A percentile compares a stretch with the other conserved stretches of the same genome.
Evolutionary conservation across 2,888 invertebrate species (phyloP).

Genomic region (Oscheius sp.): DNA sequence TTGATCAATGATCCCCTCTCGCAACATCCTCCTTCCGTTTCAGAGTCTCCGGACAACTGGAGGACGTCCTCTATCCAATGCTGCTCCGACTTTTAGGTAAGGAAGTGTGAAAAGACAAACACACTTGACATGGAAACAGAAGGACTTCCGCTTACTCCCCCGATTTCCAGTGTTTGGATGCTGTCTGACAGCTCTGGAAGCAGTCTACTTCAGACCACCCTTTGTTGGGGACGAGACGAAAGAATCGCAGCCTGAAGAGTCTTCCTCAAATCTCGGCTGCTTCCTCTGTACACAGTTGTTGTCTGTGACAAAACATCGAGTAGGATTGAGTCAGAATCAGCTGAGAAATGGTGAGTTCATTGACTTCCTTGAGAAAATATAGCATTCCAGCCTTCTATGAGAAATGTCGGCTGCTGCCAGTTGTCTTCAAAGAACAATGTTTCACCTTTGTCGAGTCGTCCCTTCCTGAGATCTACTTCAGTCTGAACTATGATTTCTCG

Average conservation of each 20-base stretch:
- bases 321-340: slow-evolving; percentile 63
- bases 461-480: slow-evolving; percentile 66
- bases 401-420: slow-evolving; percentile 61
- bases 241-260: slow-evolving; percentile 22
- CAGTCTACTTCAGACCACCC: slow-evolving; percentile 17
- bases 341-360: slow-evolving; percentile 38
- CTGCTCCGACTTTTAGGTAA: background rate
- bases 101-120: background rate
- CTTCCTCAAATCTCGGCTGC: slow-evolving; percentile 60
- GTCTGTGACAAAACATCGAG: slow-evolving; percentile 64
- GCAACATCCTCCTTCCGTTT: background rate
- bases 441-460: slow-evolving; percentile 64
- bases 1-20: background rate
- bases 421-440: slow-evolving; percentile 63
- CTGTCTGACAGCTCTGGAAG: slow-evolving; percentile 18
- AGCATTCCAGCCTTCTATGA: slow-evolving; percentile 48
- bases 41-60: background rate
- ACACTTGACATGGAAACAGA: background rate
- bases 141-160: too few species aligned
- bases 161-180: slow-evolving; percentile 21
- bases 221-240: slow-evolving; percentile 16
- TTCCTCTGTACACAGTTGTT: slow-evolving; percentile 66
- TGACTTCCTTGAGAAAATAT: too few species aligned
- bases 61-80: background rate
- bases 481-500: slow-evolving; percentile 64